A percentile compares a stretch with the other conserved stretches of the same genome.
Evolutionary conservation across 2,113 vertebrate species (phyloP).

Genomic region (Lagopus leucura): DNA sequence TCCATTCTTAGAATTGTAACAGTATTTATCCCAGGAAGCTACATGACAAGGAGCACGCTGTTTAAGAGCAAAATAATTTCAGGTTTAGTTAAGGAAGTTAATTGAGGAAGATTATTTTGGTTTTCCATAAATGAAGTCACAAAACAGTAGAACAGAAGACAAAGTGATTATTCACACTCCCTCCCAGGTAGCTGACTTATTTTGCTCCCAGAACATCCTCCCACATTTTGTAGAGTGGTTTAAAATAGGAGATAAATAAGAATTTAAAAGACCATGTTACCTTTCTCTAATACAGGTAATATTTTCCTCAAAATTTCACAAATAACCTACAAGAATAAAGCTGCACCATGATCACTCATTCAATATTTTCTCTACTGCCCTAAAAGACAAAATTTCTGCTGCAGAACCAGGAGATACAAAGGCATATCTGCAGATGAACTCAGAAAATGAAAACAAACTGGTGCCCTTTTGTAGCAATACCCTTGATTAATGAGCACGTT

Average conservation of each 20-base stretch:
- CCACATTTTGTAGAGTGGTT: neutral
- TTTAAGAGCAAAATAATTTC: neutral
- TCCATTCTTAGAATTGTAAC: neutral
- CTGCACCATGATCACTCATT: neutral
- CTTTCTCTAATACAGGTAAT: neutral
- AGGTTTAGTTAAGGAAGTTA: neutral
- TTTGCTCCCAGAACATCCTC: neutral
- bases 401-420: neutral
- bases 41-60: neutral
- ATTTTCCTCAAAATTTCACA: neutral
- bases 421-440: neutral
- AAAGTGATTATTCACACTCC: neutral
- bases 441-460: neutral
- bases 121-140: neutral
- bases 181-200: neutral
- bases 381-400: neutral
- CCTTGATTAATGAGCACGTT: neutral
- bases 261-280: neutral
- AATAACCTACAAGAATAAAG: neutral
- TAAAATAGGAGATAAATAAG: neutral
- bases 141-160: neutral
- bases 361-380: neutral
- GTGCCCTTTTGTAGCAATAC: neutral
- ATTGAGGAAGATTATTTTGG: neutral
- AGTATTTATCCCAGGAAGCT: neutral